Base-by-base conservation (phyloP, 1,140 invertebrate genomes). In the Gryon sp. region DNA sequence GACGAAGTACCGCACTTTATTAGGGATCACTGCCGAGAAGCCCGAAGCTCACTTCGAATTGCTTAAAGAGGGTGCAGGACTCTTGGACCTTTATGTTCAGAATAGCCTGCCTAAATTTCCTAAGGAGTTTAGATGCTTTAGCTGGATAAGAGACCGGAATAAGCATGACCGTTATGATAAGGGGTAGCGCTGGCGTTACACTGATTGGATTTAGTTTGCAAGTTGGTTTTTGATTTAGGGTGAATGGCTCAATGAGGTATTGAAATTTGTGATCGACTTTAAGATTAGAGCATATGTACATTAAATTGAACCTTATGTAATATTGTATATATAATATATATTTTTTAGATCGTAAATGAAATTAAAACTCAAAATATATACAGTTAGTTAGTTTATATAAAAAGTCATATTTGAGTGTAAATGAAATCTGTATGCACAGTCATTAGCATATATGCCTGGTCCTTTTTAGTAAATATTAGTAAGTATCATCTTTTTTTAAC, bases 1-100 rank as follows among this genome's bases (percentile, higher is more conserved):
- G 57, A 62, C 32, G 43, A 38, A 62, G 57, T 15, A 48, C 43
- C 20, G 8, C 57, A 62, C 43, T 62, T 62, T 62, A 62, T 62
- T 62, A 62, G 57, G 57, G 43, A 62, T 62, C 57, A 34, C 18
- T 1, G n/a, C 4, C 5, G 41, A 45, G 18, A 57, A n/a, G 40
- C 22, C 15, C n/a, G 52, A 16, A 57, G 26, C 11, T 26, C 16
- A 11, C 28, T 30, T 6, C 20, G 16, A 15, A n/a, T 43, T 20
- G 53, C 26, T 59, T 59, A 53, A 40, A 40, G 50, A 53, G 53
- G 53, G 45, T 43, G 40, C 53, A 43, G 26, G 40, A 22, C 26
- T 12, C 15, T 52, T 4, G 53, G 53, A 43, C 40, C 38, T 45
- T 59, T 59, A 40, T 45, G 38, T 59, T 5, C 20, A 24, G 15